A percentile compares a stretch with the other conserved stretches of the same genome.
Conservation (phyloP, 2,113 vertebrate genomes). For the Morone chrysops region DNA sequence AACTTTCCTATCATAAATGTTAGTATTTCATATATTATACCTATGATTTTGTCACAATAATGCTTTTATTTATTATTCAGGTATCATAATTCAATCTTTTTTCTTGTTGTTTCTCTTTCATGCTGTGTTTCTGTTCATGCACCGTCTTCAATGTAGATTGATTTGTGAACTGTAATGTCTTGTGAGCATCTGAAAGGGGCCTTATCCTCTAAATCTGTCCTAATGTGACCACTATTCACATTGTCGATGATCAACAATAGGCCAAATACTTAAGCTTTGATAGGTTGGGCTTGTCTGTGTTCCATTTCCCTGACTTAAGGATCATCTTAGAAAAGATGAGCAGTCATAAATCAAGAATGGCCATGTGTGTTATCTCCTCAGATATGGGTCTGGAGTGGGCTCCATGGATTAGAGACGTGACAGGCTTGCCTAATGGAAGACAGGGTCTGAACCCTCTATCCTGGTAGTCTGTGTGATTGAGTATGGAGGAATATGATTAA, state of each 20-base stretch:
- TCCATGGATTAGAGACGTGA: slow-evolving; percentile 67
- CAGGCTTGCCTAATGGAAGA: slow-evolving; percentile 67
- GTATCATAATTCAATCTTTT: background rate
- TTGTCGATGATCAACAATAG: slow-evolving; percentile 22
- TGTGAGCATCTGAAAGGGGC: background rate
- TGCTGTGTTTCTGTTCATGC: background rate
- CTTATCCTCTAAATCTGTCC: slow-evolving; percentile 4
- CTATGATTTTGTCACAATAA: background rate
- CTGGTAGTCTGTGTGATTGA: slow-evolving; percentile 56
- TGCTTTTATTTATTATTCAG: background rate
- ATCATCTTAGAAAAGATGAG: slow-evolving; percentile 54
- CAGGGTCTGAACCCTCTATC: slow-evolving; percentile 42
- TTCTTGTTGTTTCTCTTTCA: background rate
- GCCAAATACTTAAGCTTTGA: slow-evolving; percentile 14
- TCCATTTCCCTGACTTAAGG: slow-evolving; percentile 36
- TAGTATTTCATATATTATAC: background rate
- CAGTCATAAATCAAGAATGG: slow-evolving; percentile 64
- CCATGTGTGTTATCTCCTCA: slow-evolving; percentile 59
- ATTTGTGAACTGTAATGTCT: background rate
- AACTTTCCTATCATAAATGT: background rate
- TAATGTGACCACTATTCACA: slow-evolving; percentile 5
- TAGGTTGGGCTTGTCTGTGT: slow-evolving; percentile 17
- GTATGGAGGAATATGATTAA: slow-evolving; percentile 58
- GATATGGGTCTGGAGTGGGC: slow-evolving; percentile 53
- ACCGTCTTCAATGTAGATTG: background rate